Evolutionary conservation across 2,113 vertebrate genomes (phyloP).

Genomic region (Sylvia atricapilla): DNA sequence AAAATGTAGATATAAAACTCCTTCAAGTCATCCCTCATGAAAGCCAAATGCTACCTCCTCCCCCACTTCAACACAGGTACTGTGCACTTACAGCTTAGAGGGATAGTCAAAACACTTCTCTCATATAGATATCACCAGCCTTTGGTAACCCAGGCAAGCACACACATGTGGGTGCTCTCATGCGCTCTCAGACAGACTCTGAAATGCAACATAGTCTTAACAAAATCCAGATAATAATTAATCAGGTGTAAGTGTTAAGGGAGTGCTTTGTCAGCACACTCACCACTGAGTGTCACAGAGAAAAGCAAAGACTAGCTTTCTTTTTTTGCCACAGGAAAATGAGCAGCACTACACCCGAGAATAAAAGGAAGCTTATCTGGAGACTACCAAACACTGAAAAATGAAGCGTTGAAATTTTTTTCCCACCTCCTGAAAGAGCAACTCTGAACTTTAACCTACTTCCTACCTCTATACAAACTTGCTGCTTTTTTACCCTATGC

Average conservation of each 20-base stretch:
- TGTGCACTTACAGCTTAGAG: background rate
- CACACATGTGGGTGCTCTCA: fast-evolving
- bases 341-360: background rate
- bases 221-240: constrained; percentile 5
- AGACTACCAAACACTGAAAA: background rate
- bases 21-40: background rate
- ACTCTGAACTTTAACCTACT: constrained; percentile 23
- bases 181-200: background rate
- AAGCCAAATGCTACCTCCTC: background rate
- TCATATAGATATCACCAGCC: fast-evolving
- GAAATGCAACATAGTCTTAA: background rate
- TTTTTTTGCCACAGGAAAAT: background rate
- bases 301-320: background rate
- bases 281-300: background rate
- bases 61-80: background rate
- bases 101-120: background rate
- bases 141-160: background rate
- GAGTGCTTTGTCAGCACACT: background rate
- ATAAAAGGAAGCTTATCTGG: background rate
- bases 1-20: background rate
- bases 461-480: background rate
- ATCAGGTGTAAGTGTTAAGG: background rate
- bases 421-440: background rate
- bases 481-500: background rate
- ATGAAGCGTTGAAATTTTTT: background rate